Evolutionary conservation across 2,113 vertebrate genomes (phyloP).

Genomic region (Cranoglanis bouderius): DNA sequence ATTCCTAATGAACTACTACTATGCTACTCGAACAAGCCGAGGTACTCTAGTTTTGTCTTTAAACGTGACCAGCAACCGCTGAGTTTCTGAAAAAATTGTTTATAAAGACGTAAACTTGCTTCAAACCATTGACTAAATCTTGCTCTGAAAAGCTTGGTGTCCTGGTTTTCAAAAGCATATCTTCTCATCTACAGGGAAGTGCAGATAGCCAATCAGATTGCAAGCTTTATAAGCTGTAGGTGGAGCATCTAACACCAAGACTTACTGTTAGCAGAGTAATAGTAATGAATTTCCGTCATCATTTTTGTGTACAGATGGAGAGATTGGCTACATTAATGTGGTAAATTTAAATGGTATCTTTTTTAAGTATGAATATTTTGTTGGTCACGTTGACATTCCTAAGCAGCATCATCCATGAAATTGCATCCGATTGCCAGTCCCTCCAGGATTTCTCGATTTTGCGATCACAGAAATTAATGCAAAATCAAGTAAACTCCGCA

Average conservation of each 20-base stretch:
- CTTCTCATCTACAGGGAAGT: background rate
- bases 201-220: background rate
- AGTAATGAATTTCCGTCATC: background rate
- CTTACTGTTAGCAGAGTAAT: background rate
- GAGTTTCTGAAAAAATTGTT: background rate
- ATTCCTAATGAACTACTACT: background rate
- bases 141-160: background rate
- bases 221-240: background rate
- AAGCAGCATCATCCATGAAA: background rate
- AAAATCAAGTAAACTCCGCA: no score
- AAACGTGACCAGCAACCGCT: no score
- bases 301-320: background rate
- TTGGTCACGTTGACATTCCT: background rate
- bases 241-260: background rate
- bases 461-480: no score
- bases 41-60: background rate
- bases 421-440: background rate
- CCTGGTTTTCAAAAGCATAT: background rate
- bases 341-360: background rate
- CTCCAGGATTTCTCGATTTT: no score
- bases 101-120: background rate
- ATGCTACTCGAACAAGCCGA: background rate
- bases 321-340: background rate
- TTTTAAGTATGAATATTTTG: background rate
- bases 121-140: background rate